These are phyloP conservation scores for Syrrhaptes paradoxus DNA, from an alignment of 2,113 vertebrate genomes.

Conservation along the genomic window DNA sequence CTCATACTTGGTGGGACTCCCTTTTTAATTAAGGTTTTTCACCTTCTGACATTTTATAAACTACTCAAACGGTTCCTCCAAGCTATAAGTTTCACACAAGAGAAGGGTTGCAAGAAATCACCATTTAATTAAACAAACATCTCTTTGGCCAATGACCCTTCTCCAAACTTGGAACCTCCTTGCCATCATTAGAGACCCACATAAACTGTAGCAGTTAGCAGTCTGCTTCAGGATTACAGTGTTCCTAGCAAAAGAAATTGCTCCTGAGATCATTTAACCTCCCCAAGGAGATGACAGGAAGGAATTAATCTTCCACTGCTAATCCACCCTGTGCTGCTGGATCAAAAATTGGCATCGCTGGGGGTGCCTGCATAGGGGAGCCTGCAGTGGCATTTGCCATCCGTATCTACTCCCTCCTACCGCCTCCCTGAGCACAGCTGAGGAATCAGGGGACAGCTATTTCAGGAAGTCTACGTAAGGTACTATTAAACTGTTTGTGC, in stretches of 20 bases:
- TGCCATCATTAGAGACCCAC: slow-evolving; percentile 43
- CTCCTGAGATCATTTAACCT: slow-evolving; percentile 75
- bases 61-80: not conserved
- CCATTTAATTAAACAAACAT: slow-evolving; percentile 38
- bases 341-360: slow-evolving; percentile 67
- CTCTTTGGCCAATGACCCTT: slow-evolving; percentile 31
- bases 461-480: not conserved
- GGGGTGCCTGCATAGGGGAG: slow-evolving; percentile 49
- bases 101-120: not conserved
- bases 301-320: slow-evolving; percentile 79
- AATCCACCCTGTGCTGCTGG: slow-evolving; percentile 69
- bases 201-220: slow-evolving; percentile 42
- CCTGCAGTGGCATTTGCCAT: slow-evolving; percentile 43
- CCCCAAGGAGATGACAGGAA: slow-evolving; percentile 75
- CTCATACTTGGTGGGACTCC: not conserved
- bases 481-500: not conserved
- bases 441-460: slow-evolving; percentile 44
- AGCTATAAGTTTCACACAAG: not conserved
- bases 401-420: not conserved
- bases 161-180: slow-evolving; percentile 42
- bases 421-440: not conserved
- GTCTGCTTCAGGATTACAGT: slow-evolving; percentile 55
- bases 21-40: not conserved
- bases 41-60: not conserved
- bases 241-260: slow-evolving; percentile 72